These are phyloP conservation scores for Bryconaethiops microstoma DNA, from an alignment of 2,797 vertebrate genomes.

Conservation along the genomic window DNA sequence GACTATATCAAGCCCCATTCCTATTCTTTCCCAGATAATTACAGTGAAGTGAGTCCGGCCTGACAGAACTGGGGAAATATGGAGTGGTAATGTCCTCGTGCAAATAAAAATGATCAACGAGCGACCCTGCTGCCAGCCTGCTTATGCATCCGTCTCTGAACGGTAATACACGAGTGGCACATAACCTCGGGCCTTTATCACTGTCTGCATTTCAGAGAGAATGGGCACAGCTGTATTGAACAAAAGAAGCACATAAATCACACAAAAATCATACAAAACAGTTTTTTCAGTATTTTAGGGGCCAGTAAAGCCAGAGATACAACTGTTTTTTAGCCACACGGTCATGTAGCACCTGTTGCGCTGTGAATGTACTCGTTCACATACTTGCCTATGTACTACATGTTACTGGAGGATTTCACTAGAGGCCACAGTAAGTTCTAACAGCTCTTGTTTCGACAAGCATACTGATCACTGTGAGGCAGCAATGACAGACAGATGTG, in stretches of 20 bases:
- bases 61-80: constrained; percentile 47
- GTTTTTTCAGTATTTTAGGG: too few species aligned
- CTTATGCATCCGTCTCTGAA: constrained; percentile 25
- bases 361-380: too few species aligned
- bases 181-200: constrained; percentile 11
- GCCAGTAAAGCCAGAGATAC: too few species aligned
- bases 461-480: too few species aligned
- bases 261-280: too few species aligned
- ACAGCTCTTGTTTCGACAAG: too few species aligned
- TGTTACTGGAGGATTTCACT: too few species aligned
- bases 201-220: constrained; percentile 1
- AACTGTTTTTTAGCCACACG: too few species aligned
- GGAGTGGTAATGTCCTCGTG: constrained; percentile 13
- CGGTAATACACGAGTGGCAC: not conserved
- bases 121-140: not conserved
- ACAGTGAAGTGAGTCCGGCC: constrained; percentile 31
- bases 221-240: not conserved
- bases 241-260: not conserved
- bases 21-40: constrained; percentile 54
- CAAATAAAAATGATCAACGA: constrained; percentile 45
- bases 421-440: too few species aligned
- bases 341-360: too few species aligned
- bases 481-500: too few species aligned
- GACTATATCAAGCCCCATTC: constrained; percentile 40
- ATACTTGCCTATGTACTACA: too few species aligned